phyloP scores from a whole-genome alignment of 2,888 invertebrate genomes.

The Aethes cnicana region DNA sequence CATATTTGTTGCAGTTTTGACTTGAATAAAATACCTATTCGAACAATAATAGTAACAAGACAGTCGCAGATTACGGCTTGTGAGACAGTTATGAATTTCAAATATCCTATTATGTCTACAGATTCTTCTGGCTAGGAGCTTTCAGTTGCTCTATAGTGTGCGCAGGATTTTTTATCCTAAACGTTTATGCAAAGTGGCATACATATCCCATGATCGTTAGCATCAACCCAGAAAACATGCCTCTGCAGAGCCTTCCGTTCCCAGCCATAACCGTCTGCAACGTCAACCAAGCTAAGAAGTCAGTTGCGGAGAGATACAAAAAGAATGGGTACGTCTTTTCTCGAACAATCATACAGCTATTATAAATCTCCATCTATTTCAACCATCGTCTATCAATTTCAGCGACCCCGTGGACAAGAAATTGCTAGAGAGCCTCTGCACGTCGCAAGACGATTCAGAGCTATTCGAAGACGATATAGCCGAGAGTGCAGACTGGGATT shows the following conservation, averaged over 20 bases:
- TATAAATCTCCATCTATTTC: neutral
- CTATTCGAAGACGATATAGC: constrained; percentile 66
- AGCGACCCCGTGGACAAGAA: constrained; percentile 78
- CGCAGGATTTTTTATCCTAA: constrained; percentile 87
- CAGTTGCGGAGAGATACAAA: constrained; percentile 77
- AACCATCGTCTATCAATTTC: constrained; percentile 20
- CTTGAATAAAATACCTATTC: too few relatives aligned
- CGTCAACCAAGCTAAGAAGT: constrained; percentile 89
- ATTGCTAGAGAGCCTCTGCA: constrained; percentile 83
- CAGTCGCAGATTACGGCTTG: too few relatives aligned
- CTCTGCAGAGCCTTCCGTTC: constrained; percentile 87
- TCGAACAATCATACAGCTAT: too few relatives aligned
- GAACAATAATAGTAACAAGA: too few relatives aligned
- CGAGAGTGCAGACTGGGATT: constrained; percentile 81
- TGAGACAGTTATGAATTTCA: too few relatives aligned
- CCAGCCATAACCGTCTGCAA: constrained; percentile 93
- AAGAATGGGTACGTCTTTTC: constrained; percentile 51
- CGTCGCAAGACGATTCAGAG: constrained; percentile 67
- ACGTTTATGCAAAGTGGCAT: constrained; percentile 88
- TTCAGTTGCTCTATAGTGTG: constrained; percentile 85
- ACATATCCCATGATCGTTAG: constrained; percentile 89
- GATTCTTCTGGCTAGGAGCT: constrained; percentile 88
- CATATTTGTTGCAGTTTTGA: too few relatives aligned
- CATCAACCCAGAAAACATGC: constrained; percentile 87
- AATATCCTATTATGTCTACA: constrained; percentile 48